A percentile compares a stretch with the other conserved stretches of the same genome.
Conservation (phyloP, 2,113 vertebrate species). For the Thamnaconus septentrionalis region DNA sequence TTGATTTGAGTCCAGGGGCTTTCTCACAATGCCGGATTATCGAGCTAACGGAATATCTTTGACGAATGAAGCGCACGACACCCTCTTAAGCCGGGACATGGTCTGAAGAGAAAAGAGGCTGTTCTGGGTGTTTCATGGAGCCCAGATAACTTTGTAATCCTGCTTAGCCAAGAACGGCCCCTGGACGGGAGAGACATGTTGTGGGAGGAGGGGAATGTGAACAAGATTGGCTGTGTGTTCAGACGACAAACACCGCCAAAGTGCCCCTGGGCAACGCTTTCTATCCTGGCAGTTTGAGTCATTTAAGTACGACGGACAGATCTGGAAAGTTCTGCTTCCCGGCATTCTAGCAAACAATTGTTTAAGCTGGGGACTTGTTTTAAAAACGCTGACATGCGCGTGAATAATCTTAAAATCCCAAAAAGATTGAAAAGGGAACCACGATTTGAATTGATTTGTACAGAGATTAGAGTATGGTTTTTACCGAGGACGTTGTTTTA, state of each 20-base stretch:
- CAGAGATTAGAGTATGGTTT: too few species aligned
- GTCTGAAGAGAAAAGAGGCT: background rate
- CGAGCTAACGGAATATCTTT: slow-evolving; percentile 23
- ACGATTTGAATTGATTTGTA: too few species aligned
- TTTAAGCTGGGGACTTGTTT: too few species aligned
- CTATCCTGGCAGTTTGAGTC: too few species aligned
- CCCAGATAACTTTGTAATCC: slow-evolving; percentile 24
- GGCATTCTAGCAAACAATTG: too few species aligned
- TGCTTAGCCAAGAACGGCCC: background rate
- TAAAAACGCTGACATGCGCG: too few species aligned
- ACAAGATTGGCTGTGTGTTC: background rate
- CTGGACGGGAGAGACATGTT: slow-evolving; percentile 7
- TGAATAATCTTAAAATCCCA: too few species aligned
- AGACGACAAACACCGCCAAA: background rate
- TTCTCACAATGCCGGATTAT: slow-evolving; percentile 19
- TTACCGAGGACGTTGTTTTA: too few species aligned
- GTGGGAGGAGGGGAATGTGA: slow-evolving; percentile 9
- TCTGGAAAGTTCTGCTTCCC: too few species aligned
- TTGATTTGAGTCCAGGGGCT: slow-evolving; percentile 9
- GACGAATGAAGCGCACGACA: slow-evolving; percentile 30
- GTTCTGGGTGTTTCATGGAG: slow-evolving; percentile 12
- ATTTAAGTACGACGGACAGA: too few species aligned
- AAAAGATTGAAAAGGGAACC: too few species aligned
- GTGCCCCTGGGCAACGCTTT: slow-evolving; percentile 1
- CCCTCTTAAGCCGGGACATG: slow-evolving; percentile 22